Conservation (phyloP, 2,113 vertebrate genomes). For the Glaucomys volans region DNA sequence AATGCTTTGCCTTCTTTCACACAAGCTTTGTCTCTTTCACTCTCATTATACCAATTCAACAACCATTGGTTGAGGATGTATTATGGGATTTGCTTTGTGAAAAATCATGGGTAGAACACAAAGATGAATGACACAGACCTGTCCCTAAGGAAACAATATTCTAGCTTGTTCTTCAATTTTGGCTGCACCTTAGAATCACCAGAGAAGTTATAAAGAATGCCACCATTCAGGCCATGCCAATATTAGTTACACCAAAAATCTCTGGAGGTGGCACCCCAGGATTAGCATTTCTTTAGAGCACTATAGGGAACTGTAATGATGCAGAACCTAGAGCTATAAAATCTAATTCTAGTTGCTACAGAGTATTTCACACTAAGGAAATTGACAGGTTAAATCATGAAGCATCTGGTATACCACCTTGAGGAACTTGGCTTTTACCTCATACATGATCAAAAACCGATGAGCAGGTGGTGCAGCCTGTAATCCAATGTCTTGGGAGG, state of each 20-base stretch:
- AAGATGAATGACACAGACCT: not conserved
- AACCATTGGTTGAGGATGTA: not conserved
- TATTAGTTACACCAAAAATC: not conserved
- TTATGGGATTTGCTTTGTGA: slow-evolving; percentile 6
- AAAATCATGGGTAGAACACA: not conserved
- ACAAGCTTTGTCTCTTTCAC: not conserved
- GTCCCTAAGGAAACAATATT: not conserved
- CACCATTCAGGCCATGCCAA: not conserved
- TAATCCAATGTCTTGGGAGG: too few relatives aligned
- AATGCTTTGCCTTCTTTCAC: not conserved
- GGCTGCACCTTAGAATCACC: not conserved
- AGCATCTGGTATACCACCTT: not conserved
- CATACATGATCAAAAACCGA: not conserved
- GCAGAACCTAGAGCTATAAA: not conserved
- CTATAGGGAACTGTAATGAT: not conserved
- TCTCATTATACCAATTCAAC: not conserved
- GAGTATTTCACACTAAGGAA: not conserved
- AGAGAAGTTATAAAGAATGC: not conserved
- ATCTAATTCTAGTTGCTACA: not conserved
- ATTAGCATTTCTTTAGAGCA: slow-evolving; percentile 11
- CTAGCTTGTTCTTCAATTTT: not conserved
- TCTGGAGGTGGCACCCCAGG: not conserved
- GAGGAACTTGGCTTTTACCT: slow-evolving; percentile 21
- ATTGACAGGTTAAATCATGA: not conserved
- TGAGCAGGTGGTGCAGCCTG: not conserved